phyloP scores from a whole-genome alignment of 2,113 vertebrate species.

The Amia ocellicauda region DNA sequence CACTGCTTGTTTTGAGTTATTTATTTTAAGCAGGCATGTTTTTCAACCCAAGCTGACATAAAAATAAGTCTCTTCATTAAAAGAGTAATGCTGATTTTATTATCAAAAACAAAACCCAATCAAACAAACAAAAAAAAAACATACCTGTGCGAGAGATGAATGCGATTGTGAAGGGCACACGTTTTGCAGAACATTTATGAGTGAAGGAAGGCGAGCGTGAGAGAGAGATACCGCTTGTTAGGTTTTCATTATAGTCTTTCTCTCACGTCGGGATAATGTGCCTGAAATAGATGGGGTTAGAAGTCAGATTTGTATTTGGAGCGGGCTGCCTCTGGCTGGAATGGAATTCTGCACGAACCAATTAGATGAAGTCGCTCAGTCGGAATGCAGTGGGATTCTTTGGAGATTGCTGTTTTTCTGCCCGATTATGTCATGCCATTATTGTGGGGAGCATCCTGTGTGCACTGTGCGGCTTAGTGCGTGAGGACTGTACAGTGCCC shows the following conservation, averaged over 20 bases:
- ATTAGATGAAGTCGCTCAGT: constrained; percentile 46
- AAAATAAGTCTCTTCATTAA: no score
- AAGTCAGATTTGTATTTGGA: constrained; percentile 41
- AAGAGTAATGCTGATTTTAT: no score
- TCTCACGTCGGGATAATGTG: constrained; percentile 18
- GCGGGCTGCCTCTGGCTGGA: constrained; percentile 38
- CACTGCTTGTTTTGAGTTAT: no score
- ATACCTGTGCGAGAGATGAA: no score
- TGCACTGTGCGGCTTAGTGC: constrained; percentile 16
- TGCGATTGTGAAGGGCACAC: no score
- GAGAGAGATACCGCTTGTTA: background rate
- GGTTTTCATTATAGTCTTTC: constrained; percentile 9
- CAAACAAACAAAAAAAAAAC: no score
- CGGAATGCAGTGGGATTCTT: constrained; percentile 44
- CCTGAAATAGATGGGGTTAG: constrained; percentile 47
- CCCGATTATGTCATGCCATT: background rate
- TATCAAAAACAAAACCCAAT: no score
- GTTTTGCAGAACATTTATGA: no score
- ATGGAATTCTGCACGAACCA: constrained; percentile 62
- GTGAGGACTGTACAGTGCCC: constrained; percentile 43
- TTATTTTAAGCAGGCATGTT: no score
- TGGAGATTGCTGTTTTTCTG: constrained; percentile 22
- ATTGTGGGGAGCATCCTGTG: constrained; percentile 6
- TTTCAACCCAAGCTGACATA: no score
- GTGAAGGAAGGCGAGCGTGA: background rate